Percentiles rank a stretch among this genome's conserved stretches.
phyloP scores from a whole-genome alignment of 2,113 vertebrate species.

The Seriola aureovittata region DNA sequence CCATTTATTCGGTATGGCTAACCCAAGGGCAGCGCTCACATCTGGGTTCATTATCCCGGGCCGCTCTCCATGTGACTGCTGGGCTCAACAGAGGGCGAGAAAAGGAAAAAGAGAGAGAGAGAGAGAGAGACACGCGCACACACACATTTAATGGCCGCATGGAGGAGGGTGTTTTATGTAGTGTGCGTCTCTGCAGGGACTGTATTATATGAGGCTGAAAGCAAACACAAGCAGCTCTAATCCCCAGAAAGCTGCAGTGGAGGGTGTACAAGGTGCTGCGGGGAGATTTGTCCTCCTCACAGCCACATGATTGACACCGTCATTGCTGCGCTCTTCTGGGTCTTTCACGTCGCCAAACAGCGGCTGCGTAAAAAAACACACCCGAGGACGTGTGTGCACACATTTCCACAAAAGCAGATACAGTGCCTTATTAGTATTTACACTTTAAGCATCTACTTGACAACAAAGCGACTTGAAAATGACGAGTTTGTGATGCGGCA shows the following conservation, averaged over 20 bases:
- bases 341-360: too few relatives aligned
- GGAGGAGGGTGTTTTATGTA: slow-evolving; percentile 46
- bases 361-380: not conserved
- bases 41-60: slow-evolving; percentile 50
- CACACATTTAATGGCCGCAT: slow-evolving; percentile 18
- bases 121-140: not conserved
- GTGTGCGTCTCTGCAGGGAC: slow-evolving; percentile 38
- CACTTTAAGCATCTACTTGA: slow-evolving; percentile 22
- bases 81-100: slow-evolving; percentile 13
- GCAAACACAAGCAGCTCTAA: slow-evolving; percentile 62
- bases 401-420: not conserved
- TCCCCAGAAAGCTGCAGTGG: slow-evolving; percentile 58
- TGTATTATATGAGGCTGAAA: slow-evolving; percentile 49
- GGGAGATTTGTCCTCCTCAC: slow-evolving; percentile 54
- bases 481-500: not conserved
- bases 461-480: not conserved
- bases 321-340: slow-evolving; percentile 34
- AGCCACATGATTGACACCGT: slow-evolving; percentile 42
- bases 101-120: not conserved
- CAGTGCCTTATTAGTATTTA: slow-evolving; percentile 15
- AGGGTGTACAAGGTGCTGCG: slow-evolving; percentile 51
- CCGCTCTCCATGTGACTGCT: slow-evolving; percentile 18
- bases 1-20: slow-evolving; percentile 27
- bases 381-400: not conserved
- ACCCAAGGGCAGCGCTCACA: slow-evolving; percentile 37